phyloP scores from a whole-genome alignment of 2,797 vertebrate species.

The Adelosebastes latens region DNA sequence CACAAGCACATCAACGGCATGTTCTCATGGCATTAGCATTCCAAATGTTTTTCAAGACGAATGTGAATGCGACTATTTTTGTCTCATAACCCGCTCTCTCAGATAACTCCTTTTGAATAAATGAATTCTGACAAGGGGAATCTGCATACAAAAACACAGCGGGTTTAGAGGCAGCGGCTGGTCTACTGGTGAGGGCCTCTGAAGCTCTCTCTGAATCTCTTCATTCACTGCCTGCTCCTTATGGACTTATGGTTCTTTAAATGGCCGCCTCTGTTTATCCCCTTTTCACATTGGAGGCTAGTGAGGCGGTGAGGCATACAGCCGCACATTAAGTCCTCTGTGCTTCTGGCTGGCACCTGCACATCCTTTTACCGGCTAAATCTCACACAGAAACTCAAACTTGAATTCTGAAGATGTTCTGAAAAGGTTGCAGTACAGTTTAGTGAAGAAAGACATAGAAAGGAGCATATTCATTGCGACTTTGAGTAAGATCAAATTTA shows the following conservation, averaged over 20 bases:
- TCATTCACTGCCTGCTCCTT: slow-evolving; percentile 71
- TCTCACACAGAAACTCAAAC: slow-evolving; percentile 17
- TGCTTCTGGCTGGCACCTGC: slow-evolving; percentile 63
- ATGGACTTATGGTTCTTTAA: slow-evolving; percentile 64
- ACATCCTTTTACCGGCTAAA: slow-evolving; percentile 35
- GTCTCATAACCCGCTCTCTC: slow-evolving; percentile 70
- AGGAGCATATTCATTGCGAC: background rate
- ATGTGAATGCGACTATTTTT: slow-evolving; percentile 80
- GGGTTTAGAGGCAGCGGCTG: slow-evolving; percentile 60
- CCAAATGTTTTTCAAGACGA: slow-evolving; percentile 72
- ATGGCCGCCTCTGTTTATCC: slow-evolving; percentile 72
- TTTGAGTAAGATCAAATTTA: background rate
- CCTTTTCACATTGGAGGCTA: slow-evolving; percentile 47
- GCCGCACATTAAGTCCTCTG: slow-evolving; percentile 65
- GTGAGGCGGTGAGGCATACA: slow-evolving; percentile 46
- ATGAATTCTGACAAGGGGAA: slow-evolving; percentile 82
- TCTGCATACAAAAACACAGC: slow-evolving; percentile 84
- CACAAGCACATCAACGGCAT: slow-evolving; percentile 68
- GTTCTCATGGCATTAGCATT: slow-evolving; percentile 79
- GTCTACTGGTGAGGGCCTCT: slow-evolving; percentile 61
- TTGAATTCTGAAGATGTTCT: slow-evolving; percentile 14
- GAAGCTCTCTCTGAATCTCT: slow-evolving; percentile 68
- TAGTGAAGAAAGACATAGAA: background rate
- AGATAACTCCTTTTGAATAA: slow-evolving; percentile 75
- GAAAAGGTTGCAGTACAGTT: background rate